Evolutionary conservation across 2,113 vertebrate genomes (phyloP).

Genomic region (Scartelaos histophorus): DNA sequence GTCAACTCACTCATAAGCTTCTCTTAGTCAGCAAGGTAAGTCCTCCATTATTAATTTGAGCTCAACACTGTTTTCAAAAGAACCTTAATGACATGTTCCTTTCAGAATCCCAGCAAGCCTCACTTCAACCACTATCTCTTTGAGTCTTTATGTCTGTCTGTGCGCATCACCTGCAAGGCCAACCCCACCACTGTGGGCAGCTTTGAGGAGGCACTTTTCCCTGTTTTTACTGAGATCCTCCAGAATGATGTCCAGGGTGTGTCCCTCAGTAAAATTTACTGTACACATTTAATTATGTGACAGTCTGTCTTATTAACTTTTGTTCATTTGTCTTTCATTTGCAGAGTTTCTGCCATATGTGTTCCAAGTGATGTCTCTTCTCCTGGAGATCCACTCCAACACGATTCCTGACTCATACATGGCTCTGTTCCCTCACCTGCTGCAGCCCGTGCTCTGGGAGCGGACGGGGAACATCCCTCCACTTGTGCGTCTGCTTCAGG

Average conservation of each 20-base stretch:
- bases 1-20: constrained; percentile 95
- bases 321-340: neutral
- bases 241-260: constrained; percentile 97
- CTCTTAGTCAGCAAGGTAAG: constrained; percentile 96
- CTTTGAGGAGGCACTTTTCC: constrained; percentile 96
- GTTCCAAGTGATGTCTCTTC: constrained; percentile 99
- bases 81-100: constrained; percentile 4
- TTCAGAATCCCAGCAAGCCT: constrained; percentile 98
- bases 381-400: constrained; percentile 93
- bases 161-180: constrained; percentile 95
- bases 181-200: constrained; percentile 87
- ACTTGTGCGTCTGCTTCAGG: constrained; percentile 93
- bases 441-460: constrained; percentile 95
- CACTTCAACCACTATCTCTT: constrained; percentile 99
- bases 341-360: constrained; percentile 98
- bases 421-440: constrained; percentile 94
- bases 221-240: constrained; percentile 97
- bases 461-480: constrained; percentile 95
- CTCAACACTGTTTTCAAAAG: neutral
- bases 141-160: constrained; percentile 93
- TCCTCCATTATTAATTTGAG: neutral
- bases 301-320: neutral
- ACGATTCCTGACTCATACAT: constrained; percentile 91
- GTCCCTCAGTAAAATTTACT: neutral
- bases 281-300: neutral